A percentile compares a stretch with the other conserved stretches of the same genome.
Conservation (phyloP, 2,797 vertebrate species). For the Hypotaenidia okinawae region DNA sequence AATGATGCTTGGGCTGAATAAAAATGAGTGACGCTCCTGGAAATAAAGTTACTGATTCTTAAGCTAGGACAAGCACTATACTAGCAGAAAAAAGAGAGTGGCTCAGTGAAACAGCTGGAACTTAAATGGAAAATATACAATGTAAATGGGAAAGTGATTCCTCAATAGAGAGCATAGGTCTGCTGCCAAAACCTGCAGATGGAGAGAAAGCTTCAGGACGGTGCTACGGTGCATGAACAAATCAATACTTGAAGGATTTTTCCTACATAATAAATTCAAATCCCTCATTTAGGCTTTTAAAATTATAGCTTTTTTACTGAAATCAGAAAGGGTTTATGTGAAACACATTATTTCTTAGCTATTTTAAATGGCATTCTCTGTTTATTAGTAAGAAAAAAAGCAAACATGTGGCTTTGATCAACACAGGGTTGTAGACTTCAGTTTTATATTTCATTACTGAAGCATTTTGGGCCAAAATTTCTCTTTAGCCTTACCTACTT, state of each 20-base stretch:
- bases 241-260: not conserved
- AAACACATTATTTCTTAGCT: not conserved
- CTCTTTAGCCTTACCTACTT: not conserved
- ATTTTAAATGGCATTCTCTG: not conserved
- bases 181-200: not conserved
- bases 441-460: not conserved
- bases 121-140: not conserved
- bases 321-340: not conserved
- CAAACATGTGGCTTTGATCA: not conserved
- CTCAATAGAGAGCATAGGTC: not conserved
- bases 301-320: not conserved
- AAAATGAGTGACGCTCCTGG: not conserved
- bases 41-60: not conserved
- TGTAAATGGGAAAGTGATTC: not conserved
- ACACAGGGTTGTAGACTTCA: not conserved
- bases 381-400: not conserved
- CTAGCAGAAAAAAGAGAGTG: not conserved
- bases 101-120: not conserved
- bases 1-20: not conserved
- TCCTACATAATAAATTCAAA: not conserved
- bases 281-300: not conserved
- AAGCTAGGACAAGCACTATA: not conserved
- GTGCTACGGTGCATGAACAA: not conserved
- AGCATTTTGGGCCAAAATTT: not conserved
- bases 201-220: not conserved